Evolutionary conservation across 2,113 vertebrate species (phyloP).

Genomic region (Pan troglodytes): NHGRI_mPanTro3-v2.1_pri NC_072401.2:11473001-11473500

Average conservation of each 20-base stretch:
- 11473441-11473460: neutral
- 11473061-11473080: neutral
- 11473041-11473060: neutral
- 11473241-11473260: neutral
- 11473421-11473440: neutral
- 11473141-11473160: neutral
- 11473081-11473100: neutral
- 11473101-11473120: accelerated
- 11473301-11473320: neutral
- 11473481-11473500: neutral
- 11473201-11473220: neutral
- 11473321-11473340: too few relatives aligned
- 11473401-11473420: neutral
- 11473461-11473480: neutral
- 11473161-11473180: neutral
- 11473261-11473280: neutral
- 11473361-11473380: neutral
- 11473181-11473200: neutral
- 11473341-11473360: too few relatives aligned
- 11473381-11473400: neutral
- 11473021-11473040: neutral
- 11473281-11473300: neutral
- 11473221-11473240: neutral
- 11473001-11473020: neutral
- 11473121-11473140: accelerated